These are phyloP conservation scores for Ceramica pisi DNA, from an alignment of 2,888 invertebrate genomes.

Conservation along the genomic window DNA sequence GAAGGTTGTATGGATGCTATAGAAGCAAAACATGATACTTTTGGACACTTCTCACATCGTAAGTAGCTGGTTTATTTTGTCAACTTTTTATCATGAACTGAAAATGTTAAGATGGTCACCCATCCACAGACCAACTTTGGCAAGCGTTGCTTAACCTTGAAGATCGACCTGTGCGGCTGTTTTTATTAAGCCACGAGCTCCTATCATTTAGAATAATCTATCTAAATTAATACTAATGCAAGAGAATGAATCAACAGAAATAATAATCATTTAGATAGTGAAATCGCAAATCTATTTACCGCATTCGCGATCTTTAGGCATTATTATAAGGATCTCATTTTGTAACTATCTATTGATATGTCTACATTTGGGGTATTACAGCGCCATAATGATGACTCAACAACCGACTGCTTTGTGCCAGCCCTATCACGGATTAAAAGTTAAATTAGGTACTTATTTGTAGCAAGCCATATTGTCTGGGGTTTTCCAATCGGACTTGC, in stretches of 20 bases:
- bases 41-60: too few relatives aligned
- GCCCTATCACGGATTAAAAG: constrained; percentile 22
- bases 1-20: not conserved
- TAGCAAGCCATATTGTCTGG: constrained; percentile 20
- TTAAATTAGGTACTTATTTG: constrained; percentile 19
- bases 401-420: not conserved
- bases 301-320: not conserved
- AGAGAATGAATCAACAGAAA: not conserved
- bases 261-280: not conserved
- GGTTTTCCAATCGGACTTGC: constrained; percentile 47
- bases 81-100: too few relatives aligned
- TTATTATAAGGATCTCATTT: not conserved
- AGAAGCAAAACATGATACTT: too few relatives aligned
- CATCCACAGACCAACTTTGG: too few relatives aligned
- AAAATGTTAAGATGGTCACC: too few relatives aligned
- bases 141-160: too few relatives aligned
- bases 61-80: too few relatives aligned
- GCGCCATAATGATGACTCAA: not conserved
- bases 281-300: not conserved
- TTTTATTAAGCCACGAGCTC: too few relatives aligned
- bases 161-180: too few relatives aligned
- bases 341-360: not conserved
- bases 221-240: not conserved
- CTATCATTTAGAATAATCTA: not conserved
- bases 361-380: not conserved